Base-by-base conservation (phyloP, 2,113 vertebrate species). In the Datnioides undecimradiatus region DNA sequence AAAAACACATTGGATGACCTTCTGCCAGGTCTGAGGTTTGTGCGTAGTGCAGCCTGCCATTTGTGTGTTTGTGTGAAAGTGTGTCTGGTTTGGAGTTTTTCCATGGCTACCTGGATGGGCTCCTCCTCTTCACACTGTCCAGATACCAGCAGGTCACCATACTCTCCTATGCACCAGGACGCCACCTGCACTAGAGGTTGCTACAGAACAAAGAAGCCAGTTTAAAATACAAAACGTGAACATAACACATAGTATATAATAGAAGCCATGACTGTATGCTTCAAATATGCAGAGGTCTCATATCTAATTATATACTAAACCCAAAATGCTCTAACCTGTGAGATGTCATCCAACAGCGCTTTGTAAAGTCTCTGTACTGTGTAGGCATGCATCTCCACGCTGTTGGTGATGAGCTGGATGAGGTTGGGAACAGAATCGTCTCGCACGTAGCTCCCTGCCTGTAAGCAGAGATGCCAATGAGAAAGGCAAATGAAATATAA, bases 111-210 rank as follows among this genome's bases (percentile, higher is more conserved):
- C 96, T 99, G 97, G 90, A 99, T 97, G 57, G 98, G 97, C 45
- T 99, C 98, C 88, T 99, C 98, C 75, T 99, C 98, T 87, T 99
- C 98, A 94, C 98, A 99, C 17, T 99, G 97, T 69, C 98, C 98
- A 14, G 98, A 99, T 23, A 99, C 95, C 52, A 99, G 93, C 80
- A 99, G 95, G 93, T 99, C 98, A 79, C 98, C 98, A 77, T 99
- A 99, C 87, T 99, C 98, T 86, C 98, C 98, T 95, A 98, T 98
- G 93, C 98, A 99, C 98, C 98, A 99, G n/a, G 98, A 97, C 5
- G 96, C 95, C 82, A 99, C 98, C 92, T 99, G 98, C 46, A 99
- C 98, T 82, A 99, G 90, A 36, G 98, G 97, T 93, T 99, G 98
- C 98, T 99, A 84, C 86, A 87, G 77, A 87, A 93, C 89, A 73